These are phyloP conservation scores for Pocota personata DNA, from an alignment of 2,888 invertebrate species.

Conservation along the genomic window DNA sequence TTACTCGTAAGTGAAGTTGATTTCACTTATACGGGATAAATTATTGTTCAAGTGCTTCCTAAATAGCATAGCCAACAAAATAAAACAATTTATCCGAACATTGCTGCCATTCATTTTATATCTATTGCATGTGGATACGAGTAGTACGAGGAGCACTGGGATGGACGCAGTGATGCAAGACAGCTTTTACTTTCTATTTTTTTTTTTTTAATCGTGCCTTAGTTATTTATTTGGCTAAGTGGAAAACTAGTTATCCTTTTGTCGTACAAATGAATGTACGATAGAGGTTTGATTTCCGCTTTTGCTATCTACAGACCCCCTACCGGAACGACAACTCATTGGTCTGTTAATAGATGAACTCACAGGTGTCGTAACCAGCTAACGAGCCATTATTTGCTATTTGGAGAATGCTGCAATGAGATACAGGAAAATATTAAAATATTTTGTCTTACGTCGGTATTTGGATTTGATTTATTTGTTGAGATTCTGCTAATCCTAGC, in stretches of 20 bases:
- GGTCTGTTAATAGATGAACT: neutral
- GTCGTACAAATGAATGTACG: neutral
- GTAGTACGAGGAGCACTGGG: neutral
- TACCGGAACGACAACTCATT: neutral
- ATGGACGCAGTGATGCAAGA: neutral
- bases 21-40: too few species aligned
- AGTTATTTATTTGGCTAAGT: neutral
- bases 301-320: neutral
- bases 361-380: neutral
- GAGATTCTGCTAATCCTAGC: neutral
- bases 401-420: neutral
- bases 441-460: neutral
- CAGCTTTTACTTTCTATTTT: neutral
- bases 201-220: neutral
- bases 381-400: neutral
- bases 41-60: too few species aligned
- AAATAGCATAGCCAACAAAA: too few species aligned
- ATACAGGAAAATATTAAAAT: neutral
- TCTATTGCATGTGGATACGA: neutral
- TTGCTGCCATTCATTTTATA: too few species aligned
- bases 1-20: too few species aligned
- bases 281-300: neutral
- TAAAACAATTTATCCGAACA: too few species aligned
- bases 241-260: neutral
- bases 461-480: neutral